These are phyloP conservation scores for Drosophila tsacasi DNA, from an alignment of 1,140 invertebrate genomes.

Conservation along the genomic window DNA sequence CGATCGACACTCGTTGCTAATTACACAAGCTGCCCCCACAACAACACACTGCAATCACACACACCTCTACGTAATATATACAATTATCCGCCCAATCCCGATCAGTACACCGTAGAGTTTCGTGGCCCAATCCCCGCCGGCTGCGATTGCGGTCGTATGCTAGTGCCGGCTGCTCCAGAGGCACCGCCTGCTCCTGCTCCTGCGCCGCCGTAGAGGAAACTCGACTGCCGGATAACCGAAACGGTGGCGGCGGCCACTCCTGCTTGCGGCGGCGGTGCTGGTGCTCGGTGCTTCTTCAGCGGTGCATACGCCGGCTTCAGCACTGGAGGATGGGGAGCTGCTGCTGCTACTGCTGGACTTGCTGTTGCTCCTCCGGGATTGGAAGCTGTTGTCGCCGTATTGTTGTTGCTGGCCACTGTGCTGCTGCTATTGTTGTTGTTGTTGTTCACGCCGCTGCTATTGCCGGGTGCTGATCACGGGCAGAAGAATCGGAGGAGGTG, in stretches of 20 bases:
- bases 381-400: slow-evolving; percentile 38
- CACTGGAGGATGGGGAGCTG: slow-evolving; percentile 9
- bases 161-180: slow-evolving; percentile 13
- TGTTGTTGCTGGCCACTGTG: slow-evolving; percentile 56
- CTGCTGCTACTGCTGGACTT: slow-evolving; percentile 2
- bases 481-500: slow-evolving; percentile 5
- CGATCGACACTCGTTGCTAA: slow-evolving; percentile 14
- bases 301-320: slow-evolving; percentile 74
- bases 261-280: slow-evolving; percentile 77
- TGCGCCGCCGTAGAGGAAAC: slow-evolving; percentile 76
- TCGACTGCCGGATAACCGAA: slow-evolving; percentile 81
- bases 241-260: slow-evolving; percentile 80
- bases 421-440: slow-evolving; percentile 63
- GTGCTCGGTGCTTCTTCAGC: slow-evolving; percentile 76
- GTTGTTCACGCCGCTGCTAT: slow-evolving; percentile 52
- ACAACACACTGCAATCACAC: slow-evolving; percentile 12
- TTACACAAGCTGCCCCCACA: slow-evolving; percentile 16
- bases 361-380: slow-evolving; percentile 6
- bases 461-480: slow-evolving; percentile 37
- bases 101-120: slow-evolving; percentile 70
- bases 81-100: slow-evolving; percentile 19
- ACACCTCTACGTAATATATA: slow-evolving; percentile 41
- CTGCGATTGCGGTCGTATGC: slow-evolving; percentile 63
- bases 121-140: slow-evolving; percentile 48
- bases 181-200: slow-evolving; percentile 20